phyloP scores from a whole-genome alignment of 2,113 vertebrate species.

The Caranx melampygus region DNA sequence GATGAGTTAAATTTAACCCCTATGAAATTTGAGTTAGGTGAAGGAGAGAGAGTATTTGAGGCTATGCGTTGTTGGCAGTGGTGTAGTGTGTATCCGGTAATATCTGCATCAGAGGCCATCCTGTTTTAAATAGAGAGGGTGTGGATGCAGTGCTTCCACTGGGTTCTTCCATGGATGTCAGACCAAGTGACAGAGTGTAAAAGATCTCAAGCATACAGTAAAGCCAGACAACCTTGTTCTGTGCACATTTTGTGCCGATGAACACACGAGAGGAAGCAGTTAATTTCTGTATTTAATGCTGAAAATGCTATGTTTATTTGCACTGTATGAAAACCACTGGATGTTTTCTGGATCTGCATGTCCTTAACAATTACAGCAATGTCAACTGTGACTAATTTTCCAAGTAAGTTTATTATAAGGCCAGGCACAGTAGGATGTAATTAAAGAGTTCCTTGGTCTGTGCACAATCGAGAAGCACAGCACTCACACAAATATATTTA shows the following conservation, averaged over 20 bases:
- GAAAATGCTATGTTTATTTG: background rate
- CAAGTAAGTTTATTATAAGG: constrained; percentile 2
- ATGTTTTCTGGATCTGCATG: constrained; percentile 4
- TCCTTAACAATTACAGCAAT: background rate
- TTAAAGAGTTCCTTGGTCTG: background rate
- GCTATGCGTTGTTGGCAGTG: constrained; percentile 39
- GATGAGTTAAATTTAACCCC: constrained; percentile 52
- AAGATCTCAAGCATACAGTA: background rate
- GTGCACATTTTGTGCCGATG: background rate
- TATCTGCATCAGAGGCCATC: constrained; percentile 45
- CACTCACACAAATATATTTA: constrained; percentile 6
- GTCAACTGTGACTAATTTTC: background rate
- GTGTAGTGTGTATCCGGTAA: constrained; percentile 45
- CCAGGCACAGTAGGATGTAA: constrained; percentile 4
- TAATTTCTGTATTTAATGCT: background rate
- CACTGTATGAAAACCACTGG: background rate
- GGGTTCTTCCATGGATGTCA: too few species aligned
- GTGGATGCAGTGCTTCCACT: constrained; percentile 36
- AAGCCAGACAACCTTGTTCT: constrained; percentile 11
- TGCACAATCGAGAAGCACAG: background rate
- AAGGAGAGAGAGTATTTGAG: constrained; percentile 35
- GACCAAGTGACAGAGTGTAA: constrained; percentile 3
- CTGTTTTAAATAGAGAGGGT: constrained; percentile 60
- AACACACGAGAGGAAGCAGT: background rate
- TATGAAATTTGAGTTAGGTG: constrained; percentile 55